Base-by-base conservation (phyloP, 2,888 invertebrate genomes). In the Dynastes grantii region DNA sequence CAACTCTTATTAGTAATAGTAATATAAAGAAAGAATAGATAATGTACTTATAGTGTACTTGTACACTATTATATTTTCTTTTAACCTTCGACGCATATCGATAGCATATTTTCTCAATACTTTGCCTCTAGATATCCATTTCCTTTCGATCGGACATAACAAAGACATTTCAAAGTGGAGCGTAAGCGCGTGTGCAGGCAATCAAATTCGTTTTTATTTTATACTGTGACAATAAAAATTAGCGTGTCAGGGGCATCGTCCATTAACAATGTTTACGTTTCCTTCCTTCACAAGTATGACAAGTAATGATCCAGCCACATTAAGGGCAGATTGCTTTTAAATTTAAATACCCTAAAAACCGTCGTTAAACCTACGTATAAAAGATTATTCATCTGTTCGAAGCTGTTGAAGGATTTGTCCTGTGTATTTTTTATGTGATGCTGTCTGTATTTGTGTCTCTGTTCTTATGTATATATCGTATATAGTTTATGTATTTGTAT, bases 241-340 rank as follows among this genome's bases (percentile, higher is more conserved):
- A 16, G 73, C 73, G 61, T 73, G 73, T 73, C 73, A 61, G 58
- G 58, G 58, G 61, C 58, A 58, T 68, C 68, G 77, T 45, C 77
- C 64, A 71, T 78, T 71, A 78, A 78, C 63, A 65, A 51, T 79
- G 79, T 79, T 77, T 79, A 79, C 65, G 63, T 65, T 77, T 63
- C 37, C 37, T 76, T 82, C 81, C 51, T 82, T 82, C 80, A 79
- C 82, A 80, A 82, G 82, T 82, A 80, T 82, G 81, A 83, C 82
- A 83, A 81, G 82, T 82, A 82, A 83, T 80, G 82, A 81, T 80
- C 80, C 79, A 79, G 78, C 78, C 79, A 77, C 77, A 77, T 77
- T 77, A 77, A 77, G 77, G 77, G 77, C 77, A 77, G 77, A 77
- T 79, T 81, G 81, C 79, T 78, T 79, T 82, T 81, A 80, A 81